These are phyloP conservation scores for Clusia tigrina DNA, from an alignment of 2,888 invertebrate species.

Conservation along the genomic window DNA sequence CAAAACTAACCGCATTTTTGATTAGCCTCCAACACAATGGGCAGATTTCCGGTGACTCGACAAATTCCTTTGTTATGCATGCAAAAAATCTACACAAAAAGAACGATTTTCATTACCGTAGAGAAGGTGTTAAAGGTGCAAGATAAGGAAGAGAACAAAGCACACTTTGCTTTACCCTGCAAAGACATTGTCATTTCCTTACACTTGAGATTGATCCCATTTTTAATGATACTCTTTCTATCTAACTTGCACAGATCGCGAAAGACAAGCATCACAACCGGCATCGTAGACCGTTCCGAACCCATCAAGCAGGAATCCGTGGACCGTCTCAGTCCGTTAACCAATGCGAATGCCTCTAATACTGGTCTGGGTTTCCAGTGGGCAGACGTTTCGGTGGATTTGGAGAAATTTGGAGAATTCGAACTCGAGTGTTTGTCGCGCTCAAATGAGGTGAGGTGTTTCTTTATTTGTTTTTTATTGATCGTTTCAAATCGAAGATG, in stretches of 20 bases:
- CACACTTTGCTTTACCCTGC: not conserved
- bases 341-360: conserved; percentile 51
- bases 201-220: no score
- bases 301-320: conserved; percentile 60
- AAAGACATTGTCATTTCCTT: not conserved
- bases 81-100: no score
- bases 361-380: conserved; percentile 53
- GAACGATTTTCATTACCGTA: no score
- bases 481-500: not conserved
- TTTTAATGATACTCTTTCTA: no score
- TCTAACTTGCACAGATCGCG: conserved; percentile 63
- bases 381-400: conserved; percentile 59
- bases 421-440: conserved; percentile 59
- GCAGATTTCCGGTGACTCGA: no score
- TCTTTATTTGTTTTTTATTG: not conserved
- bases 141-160: no score
- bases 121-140: no score
- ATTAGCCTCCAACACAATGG: no score
- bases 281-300: conserved; percentile 68
- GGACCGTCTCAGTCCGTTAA: conserved; percentile 63
- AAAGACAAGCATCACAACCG: conserved; percentile 72
- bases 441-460: conserved; percentile 55
- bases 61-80: no score
- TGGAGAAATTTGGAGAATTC: conserved; percentile 62
- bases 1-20: no score